Evolutionary conservation across 2,888 invertebrate genomes (phyloP).

Genomic region (Zhuqinia jingwanae): DNA sequence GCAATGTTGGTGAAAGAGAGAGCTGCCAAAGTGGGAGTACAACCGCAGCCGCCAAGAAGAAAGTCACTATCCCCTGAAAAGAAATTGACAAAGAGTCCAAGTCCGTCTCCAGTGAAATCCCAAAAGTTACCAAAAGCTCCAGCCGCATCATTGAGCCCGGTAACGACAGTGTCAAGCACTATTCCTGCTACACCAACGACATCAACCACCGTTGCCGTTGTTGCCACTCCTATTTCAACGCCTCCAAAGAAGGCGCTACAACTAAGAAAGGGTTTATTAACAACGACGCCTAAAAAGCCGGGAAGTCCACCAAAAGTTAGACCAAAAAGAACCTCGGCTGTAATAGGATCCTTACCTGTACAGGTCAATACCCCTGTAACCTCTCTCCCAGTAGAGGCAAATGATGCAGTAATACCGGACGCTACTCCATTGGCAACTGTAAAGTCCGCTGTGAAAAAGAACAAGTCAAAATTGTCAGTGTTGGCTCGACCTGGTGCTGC

Average conservation of each 20-base stretch:
- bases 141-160: not conserved
- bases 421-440: not conserved
- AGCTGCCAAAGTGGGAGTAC: slow-evolving; percentile 73
- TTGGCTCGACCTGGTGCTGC: slow-evolving; percentile 45
- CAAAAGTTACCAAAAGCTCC: slow-evolving; percentile 38
- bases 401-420: not conserved
- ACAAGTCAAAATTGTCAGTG: slow-evolving; percentile 48
- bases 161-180: not conserved
- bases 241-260: slow-evolving; percentile 24
- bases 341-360: not conserved
- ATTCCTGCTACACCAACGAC: not conserved
- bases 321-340: slow-evolving; percentile 43
- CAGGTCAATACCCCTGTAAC: slow-evolving; percentile 3
- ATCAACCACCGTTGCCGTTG: not conserved
- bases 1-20: slow-evolving; percentile 78
- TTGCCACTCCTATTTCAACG: not conserved
- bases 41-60: slow-evolving; percentile 51
- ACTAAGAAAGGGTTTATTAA: not conserved
- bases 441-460: slow-evolving; percentile 36
- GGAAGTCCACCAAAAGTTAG: slow-evolving; percentile 48
- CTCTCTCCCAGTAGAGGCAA: not conserved
- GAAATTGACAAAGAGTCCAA: slow-evolving; percentile 63
- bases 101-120: slow-evolving; percentile 62
- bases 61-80: slow-evolving; percentile 72
- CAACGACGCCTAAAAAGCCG: not conserved